Conservation (phyloP, 2,888 invertebrate genomes). For the Maniola hyperantus region DNA sequence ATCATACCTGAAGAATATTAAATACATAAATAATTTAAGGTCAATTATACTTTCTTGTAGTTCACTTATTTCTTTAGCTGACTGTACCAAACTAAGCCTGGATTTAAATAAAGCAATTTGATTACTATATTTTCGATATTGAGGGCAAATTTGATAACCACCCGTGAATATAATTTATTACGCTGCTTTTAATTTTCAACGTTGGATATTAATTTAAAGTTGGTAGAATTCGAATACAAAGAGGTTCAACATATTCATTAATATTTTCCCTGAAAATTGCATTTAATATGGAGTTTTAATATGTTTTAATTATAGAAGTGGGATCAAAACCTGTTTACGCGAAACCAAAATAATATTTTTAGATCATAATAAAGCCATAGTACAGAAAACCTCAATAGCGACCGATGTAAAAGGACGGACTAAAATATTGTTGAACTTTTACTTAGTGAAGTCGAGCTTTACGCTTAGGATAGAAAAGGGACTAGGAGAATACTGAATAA, state of each 20-base stretch:
- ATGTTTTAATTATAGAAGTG: not conserved
- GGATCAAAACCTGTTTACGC: not conserved
- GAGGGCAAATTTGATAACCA: conserved; percentile 28
- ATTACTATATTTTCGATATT: conserved; percentile 33
- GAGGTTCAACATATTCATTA: conserved; percentile 3
- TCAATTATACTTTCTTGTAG: not conserved
- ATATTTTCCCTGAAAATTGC: conserved; percentile 3
- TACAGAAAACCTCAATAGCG: not conserved
- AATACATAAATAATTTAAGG: too few species aligned
- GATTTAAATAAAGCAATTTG: conserved; percentile 22
- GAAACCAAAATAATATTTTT: not conserved
- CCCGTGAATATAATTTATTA: conserved; percentile 23
- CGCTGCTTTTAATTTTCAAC: conserved; percentile 23
- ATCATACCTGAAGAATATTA: too few species aligned
- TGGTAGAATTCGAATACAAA: conserved; percentile 7
- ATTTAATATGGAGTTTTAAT: conserved; percentile 4
- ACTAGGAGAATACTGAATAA: too few species aligned
- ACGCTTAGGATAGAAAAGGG: too few species aligned
- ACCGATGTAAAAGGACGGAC: not conserved
- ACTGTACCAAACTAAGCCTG: not conserved
- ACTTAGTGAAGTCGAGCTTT: too few species aligned
- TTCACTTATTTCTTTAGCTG: not conserved
- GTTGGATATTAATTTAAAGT: conserved; percentile 26
- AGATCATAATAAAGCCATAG: not conserved
- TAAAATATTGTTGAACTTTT: not conserved